Percentiles rank a stretch among this genome's conserved stretches.
Evolutionary conservation across 2,113 vertebrate genomes (phyloP).

Genomic region (Aldabrachelys gigantea): DNA sequence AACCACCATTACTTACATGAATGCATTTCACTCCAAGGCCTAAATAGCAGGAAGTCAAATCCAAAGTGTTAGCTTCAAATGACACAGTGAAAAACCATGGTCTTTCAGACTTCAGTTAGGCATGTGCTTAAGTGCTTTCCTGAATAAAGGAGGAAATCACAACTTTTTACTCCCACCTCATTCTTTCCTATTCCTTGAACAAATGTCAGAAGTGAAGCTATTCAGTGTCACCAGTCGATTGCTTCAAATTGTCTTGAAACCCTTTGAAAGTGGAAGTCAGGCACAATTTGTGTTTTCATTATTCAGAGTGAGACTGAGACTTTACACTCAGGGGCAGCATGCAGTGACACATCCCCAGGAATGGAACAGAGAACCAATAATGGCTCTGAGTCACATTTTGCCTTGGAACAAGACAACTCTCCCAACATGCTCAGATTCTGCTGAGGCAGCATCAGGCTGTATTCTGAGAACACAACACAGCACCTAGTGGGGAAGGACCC

Average conservation of each 20-base stretch:
- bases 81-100: neutral
- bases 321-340: neutral
- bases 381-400: neutral
- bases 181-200: neutral
- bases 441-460: neutral
- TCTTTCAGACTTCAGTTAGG: neutral
- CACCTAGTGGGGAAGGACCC: neutral
- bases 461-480: neutral
- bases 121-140: neutral
- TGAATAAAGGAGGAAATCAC: neutral
- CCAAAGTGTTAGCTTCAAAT: neutral
- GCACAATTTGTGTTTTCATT: neutral
- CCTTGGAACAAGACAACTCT: neutral
- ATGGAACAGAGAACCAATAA: neutral
- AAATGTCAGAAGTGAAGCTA: neutral
- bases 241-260: neutral
- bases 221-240: neutral
- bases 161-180: neutral
- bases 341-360: neutral
- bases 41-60: neutral
- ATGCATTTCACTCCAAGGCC: neutral
- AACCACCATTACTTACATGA: neutral
- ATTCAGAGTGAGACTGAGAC: neutral
- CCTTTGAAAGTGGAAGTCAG: neutral
- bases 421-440: neutral